Base-by-base conservation (phyloP, 2,113 vertebrate species). In the Sphaerodactylus townsendi region DNA sequence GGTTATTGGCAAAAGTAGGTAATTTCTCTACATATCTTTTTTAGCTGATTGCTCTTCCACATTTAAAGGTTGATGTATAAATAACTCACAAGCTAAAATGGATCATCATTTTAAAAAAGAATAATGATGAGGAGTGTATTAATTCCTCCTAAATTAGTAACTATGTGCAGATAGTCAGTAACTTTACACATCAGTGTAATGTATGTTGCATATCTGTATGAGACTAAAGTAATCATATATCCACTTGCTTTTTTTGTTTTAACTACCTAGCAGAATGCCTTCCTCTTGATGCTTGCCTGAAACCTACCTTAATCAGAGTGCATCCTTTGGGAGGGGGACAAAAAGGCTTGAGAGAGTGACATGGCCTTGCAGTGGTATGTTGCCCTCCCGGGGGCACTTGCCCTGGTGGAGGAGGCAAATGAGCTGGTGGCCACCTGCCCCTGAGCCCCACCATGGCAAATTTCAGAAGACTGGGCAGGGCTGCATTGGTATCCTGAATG, bases 21-120 rank as follows among this genome's bases (percentile, higher is more conserved):
- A 93, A 91, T 90, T 90, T 88, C n/a, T 15, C 80, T 33, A 88
- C 88, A 85, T 74, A 74, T 91, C 91, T 89, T 90, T 50, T 87
- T 53, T 79, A 90, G 53, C 14, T 23, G 3, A 1, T 88, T 19
- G 2, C 7, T n/a, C 2, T 73, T 82, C 73, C 44, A 76, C 86
- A 84, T 86, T 71, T 23, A 73, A 92, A 78, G n/a, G 17, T 3
- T 50, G 53, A 33, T 85, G 89, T 85, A 77, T 46, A 87, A 95
- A 92, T 85, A 48, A 4, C 83, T 73, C 17, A 69, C 90, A 91
- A 86, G 62, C 89, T 78, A 10, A 1, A 85, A 48, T 2, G 21
- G 79, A 88, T 94, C 89, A 82, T 77, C 15, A 88, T 80, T 2
- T 74, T 73, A 48, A 33, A 85, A 82, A 82, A 65, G 84, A 3